Percentiles rank a stretch among this genome's conserved stretches.
phyloP scores from a whole-genome alignment of 1,140 invertebrate species.

The Sogatella furcifera region DNA sequence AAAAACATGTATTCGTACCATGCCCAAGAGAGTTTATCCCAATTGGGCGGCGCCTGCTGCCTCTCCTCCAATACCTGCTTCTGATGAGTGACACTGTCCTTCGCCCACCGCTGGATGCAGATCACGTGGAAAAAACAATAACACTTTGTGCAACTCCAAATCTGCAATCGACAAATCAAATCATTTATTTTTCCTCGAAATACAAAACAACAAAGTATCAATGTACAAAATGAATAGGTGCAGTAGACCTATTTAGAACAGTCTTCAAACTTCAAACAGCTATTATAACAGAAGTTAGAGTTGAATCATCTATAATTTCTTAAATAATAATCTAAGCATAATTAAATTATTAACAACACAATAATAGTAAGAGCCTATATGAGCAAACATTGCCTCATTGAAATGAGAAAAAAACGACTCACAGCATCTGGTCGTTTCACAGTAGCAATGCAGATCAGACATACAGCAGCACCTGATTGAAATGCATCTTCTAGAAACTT shows the following conservation, averaged over 20 bases:
- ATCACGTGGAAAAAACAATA: slow-evolving; percentile 74
- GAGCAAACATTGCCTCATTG: too few relatives aligned
- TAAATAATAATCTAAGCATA: too few relatives aligned
- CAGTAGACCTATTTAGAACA: too few relatives aligned
- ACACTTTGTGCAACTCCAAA: slow-evolving; percentile 76
- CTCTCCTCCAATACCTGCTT: slow-evolving; percentile 40
- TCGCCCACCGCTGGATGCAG: slow-evolving; percentile 88
- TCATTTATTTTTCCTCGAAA: too few relatives aligned
- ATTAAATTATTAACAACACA: too few relatives aligned
- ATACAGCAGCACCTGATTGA: slow-evolving; percentile 66
- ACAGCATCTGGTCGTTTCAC: slow-evolving; percentile 72
- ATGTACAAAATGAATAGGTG: too few relatives aligned
- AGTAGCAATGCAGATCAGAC: slow-evolving; percentile 84
- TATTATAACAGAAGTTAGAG: too few relatives aligned
- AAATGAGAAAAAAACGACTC: slow-evolving; percentile 33
- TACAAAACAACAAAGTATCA: too few relatives aligned
- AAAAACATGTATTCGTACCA: slow-evolving; percentile 32
- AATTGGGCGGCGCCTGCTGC: slow-evolving; percentile 24
- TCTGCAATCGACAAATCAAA: slow-evolving; percentile 37
- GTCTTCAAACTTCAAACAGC: too few relatives aligned
- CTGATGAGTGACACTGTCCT: slow-evolving; percentile 67
- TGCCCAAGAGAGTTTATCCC: slow-evolving; percentile 29
- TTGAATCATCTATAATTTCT: too few relatives aligned
- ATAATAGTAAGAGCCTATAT: too few relatives aligned
- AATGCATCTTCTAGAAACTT: slow-evolving; percentile 62